Percentiles rank a stretch among this genome's conserved stretches.
Evolutionary conservation across 1,140 invertebrate genomes (phyloP).

Genomic region (Orius insidiosus): DNA sequence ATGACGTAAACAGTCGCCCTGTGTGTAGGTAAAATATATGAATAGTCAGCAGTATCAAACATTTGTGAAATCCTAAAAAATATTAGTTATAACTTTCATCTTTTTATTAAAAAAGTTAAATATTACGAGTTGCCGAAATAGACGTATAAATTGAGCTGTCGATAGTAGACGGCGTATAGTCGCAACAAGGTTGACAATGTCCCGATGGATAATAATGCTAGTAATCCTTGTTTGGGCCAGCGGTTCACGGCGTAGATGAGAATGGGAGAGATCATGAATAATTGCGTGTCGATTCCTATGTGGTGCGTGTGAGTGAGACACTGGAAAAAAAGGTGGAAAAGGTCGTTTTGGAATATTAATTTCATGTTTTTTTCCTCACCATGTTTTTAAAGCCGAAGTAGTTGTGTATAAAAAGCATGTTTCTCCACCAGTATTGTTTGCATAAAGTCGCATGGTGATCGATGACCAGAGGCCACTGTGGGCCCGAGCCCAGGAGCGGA

Average conservation of each 20-base stretch:
- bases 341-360: constrained; percentile 7
- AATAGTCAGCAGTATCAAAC: constrained; percentile 44
- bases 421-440: constrained; percentile 48
- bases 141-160: constrained; percentile 48
- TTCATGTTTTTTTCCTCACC: constrained; percentile 28
- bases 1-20: constrained; percentile 50
- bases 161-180: constrained; percentile 42
- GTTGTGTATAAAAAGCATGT: constrained; percentile 50
- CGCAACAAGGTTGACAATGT: constrained; percentile 40
- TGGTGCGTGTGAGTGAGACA: constrained; percentile 50
- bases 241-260: constrained; percentile 47
- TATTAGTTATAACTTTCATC: not conserved
- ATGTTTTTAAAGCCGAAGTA: constrained; percentile 51
- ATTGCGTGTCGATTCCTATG: constrained; percentile 63
- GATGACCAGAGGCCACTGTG: constrained; percentile 41
- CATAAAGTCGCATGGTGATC: constrained; percentile 39
- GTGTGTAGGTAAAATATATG: constrained; percentile 49
- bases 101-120: not conserved
- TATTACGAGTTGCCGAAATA: constrained; percentile 50
- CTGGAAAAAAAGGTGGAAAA: constrained; percentile 33
- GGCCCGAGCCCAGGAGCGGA: constrained; percentile 37
- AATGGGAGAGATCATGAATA: constrained; percentile 50
- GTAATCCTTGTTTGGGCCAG: constrained; percentile 36
- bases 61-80: constrained; percentile 38
- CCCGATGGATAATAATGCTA: constrained; percentile 32